These are phyloP conservation scores for Nemotelus pantherinus DNA, from an alignment of 2,888 invertebrate species.

Conservation along the genomic window DNA sequence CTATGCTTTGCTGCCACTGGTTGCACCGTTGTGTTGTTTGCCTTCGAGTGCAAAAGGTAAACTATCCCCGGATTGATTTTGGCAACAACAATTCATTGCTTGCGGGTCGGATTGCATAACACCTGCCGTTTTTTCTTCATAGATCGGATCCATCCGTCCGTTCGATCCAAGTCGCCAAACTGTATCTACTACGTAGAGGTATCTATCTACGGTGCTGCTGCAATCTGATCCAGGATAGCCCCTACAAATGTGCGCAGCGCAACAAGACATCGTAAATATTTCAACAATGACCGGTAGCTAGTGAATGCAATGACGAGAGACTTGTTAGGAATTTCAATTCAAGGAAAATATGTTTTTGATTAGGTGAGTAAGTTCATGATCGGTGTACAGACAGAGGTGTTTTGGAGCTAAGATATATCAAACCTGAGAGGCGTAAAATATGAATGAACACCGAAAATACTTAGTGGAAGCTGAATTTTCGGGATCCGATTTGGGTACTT, in stretches of 20 bases:
- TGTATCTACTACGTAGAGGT: too few relatives aligned
- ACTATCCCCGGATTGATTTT: neutral
- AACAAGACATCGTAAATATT: conserved; percentile 37
- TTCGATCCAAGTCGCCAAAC: neutral
- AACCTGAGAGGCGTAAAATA: too few relatives aligned
- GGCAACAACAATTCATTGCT: conserved; percentile 24
- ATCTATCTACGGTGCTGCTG: too few relatives aligned
- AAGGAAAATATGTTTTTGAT: too few relatives aligned
- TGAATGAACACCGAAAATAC: too few relatives aligned
- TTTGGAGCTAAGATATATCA: too few relatives aligned
- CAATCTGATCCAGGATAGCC: conserved; percentile 5
- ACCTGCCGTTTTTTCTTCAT: conserved; percentile 40
- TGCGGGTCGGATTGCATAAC: conserved; percentile 40
- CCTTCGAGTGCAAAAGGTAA: conserved; percentile 30
- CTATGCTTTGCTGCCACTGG: neutral
- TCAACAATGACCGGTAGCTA: conserved; percentile 9
- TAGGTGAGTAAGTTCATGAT: too few relatives aligned
- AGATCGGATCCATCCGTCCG: conserved; percentile 11
- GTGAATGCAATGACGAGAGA: neutral
- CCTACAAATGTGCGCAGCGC: conserved; percentile 31
- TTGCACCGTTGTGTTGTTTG: conserved; percentile 8
- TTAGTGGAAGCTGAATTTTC: too few relatives aligned
- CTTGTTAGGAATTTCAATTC: conserved; percentile 3
- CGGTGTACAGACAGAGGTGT: too few relatives aligned
- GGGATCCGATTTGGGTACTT: too few relatives aligned